phyloP scores from a whole-genome alignment of 2,113 vertebrate genomes.

The Actenoides hombroni region DNA sequence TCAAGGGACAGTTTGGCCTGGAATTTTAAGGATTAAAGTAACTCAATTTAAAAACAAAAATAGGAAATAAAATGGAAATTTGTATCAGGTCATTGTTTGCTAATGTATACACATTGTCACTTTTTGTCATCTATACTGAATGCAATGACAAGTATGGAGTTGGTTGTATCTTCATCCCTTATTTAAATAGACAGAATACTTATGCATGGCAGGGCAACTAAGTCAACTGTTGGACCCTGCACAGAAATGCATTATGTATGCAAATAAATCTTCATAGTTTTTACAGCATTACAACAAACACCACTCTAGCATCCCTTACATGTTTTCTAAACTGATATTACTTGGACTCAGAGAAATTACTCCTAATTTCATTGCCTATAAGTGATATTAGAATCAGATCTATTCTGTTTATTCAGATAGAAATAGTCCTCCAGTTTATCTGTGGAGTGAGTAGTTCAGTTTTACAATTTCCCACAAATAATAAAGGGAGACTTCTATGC shows the following conservation, averaged over 20 bases:
- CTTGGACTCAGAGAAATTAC: neutral
- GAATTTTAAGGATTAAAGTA: neutral
- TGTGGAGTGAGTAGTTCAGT: neutral
- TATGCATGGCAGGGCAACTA: neutral
- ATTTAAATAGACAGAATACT: neutral
- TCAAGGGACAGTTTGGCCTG: neutral
- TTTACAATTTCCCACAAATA: neutral
- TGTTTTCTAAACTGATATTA: neutral
- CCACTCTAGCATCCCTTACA: neutral
- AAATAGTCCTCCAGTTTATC: neutral
- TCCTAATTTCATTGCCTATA: neutral
- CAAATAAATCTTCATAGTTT: neutral
- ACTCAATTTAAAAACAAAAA: neutral
- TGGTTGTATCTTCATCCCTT: neutral
- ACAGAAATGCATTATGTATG: neutral
- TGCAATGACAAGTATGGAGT: neutral
- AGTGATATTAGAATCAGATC: neutral
- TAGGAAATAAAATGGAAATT: slow-evolving; percentile 8
- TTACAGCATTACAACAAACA: neutral
- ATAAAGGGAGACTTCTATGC: neutral
- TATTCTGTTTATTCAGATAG: neutral
- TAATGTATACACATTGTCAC: slow-evolving; percentile 2
- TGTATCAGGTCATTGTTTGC: neutral
- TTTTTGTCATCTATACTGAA: slow-evolving; percentile 9
- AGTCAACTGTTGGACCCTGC: neutral